Base-by-base conservation (phyloP, 2,113 vertebrate genomes). In the Peucedramus taeniatus region DNA sequence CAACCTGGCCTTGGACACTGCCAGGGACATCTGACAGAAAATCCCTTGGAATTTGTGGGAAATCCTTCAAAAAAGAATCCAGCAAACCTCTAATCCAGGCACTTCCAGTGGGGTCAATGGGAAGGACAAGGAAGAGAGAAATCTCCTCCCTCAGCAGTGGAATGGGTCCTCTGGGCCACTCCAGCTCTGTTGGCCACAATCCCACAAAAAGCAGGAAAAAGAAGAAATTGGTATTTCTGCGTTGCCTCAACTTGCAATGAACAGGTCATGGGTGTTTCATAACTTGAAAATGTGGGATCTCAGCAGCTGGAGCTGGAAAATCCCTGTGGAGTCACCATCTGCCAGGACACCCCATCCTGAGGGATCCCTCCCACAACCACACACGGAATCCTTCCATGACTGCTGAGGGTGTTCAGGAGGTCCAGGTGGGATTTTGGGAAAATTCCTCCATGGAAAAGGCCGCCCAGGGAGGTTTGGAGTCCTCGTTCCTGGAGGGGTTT, bases 231-330 rank as follows among this genome's bases (percentile, higher is more conserved):
- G 9, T 11, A 30, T 28, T 61, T n/a, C 45, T 27, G 6, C 7
- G 2, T 10, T 2, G 0, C 50, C 28, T 22, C 22, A 6, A 3
- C 28, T n/a, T 7, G 47, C 59, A 33, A 2, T 2, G 1, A 47
- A 17, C 11, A 13, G 44, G 4, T 8, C n/a, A 26, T 0, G n/a
- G 54, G 53, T 7, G 33, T 12, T 82, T 26, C 6, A 5, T 9
- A 6, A 10, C 6, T 31, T 23, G 35, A 11, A 61, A 47, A 37
- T 3, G 19, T 3, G 13, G 54, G 68, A 53, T 42, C 60, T 57
- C 16, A 12, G 53, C 15, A 33, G 26, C 10, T 19, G 35, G 65
- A 57, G 66, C 18, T 16, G 79, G 79, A 53, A 76, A 70, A 65
- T 18, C 33, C 49, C 83, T 12, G 3, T 6, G 4, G 57, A 51